Conservation (phyloP, 2,113 vertebrate species). For the Cephalopholis sonnerati region DNA sequence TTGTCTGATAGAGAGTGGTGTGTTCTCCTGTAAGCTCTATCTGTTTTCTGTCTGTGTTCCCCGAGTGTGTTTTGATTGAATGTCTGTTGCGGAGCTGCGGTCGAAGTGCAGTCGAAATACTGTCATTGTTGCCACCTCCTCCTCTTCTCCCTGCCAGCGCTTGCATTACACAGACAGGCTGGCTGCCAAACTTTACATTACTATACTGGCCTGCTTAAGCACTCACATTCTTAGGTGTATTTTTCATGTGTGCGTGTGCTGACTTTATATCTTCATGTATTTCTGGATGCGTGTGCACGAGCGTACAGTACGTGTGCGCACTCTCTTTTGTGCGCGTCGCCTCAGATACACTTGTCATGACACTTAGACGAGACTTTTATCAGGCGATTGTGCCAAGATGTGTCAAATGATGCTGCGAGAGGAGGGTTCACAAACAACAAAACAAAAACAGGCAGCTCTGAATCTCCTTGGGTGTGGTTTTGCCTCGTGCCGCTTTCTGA, state of each 20-base stretch:
- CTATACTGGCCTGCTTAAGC: conserved; percentile 44
- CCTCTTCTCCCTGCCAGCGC: conserved; percentile 42
- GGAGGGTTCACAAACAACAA: conserved; percentile 1
- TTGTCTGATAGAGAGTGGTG: conserved; percentile 47
- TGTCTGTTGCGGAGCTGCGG: conserved; percentile 59
- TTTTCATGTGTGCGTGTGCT: conserved; percentile 8
- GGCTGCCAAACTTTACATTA: conserved; percentile 59
- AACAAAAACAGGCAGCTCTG: background rate
- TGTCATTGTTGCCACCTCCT: conserved; percentile 68
- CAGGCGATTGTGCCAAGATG: conserved; percentile 27
- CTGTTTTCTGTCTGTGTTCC: conserved; percentile 64
- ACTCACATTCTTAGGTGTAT: conserved; percentile 33
- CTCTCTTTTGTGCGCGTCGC: conserved; percentile 25
- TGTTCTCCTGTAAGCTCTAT: conserved; percentile 55
- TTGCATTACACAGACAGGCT: conserved; percentile 49
- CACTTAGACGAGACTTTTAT: conserved; percentile 46
- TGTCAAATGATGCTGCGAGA: conserved; percentile 42
- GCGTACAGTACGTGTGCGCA: conserved; percentile 7
- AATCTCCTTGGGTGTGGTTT: conserved; percentile 26
- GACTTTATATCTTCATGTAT: conserved; percentile 22
- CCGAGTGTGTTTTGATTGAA: conserved; percentile 70
- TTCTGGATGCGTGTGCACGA: conserved; percentile 4
- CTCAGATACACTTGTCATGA: conserved; percentile 23
- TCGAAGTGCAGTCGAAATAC: conserved; percentile 65
- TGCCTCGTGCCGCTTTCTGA: conserved; percentile 30